Conservation (phyloP, 2,113 vertebrate species). For the Triplophysa siluroides region DNA sequence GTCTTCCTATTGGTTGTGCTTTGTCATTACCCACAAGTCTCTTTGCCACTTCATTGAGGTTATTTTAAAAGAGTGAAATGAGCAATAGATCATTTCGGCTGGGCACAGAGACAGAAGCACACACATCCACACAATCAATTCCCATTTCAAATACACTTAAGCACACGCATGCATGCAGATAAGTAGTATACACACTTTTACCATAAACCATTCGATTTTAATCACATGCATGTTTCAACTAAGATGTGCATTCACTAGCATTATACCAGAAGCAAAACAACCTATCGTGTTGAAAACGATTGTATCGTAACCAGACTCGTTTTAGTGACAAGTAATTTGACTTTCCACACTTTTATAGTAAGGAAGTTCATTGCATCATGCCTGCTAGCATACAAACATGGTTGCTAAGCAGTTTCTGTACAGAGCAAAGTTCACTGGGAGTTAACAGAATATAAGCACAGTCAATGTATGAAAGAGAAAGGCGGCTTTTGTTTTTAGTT, state of each 20-base stretch:
- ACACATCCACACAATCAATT: too few species aligned
- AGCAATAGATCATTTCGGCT: not conserved
- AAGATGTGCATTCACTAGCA: too few species aligned
- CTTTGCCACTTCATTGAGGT: not conserved
- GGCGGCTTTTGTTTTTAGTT: not conserved
- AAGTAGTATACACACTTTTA: too few species aligned
- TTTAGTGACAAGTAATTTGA: too few species aligned
- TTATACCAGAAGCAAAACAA: constrained; percentile 7
- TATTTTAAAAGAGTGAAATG: constrained; percentile 12
- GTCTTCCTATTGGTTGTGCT: not conserved
- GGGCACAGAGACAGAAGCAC: too few species aligned
- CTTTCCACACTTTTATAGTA: too few species aligned
- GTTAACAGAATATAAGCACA: not conserved
- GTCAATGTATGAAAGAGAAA: not conserved
- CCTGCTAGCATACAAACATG: too few species aligned
- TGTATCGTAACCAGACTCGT: not conserved
- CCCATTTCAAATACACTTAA: too few species aligned
- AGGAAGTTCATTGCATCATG: too few species aligned
- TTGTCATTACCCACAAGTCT: constrained; percentile 2
- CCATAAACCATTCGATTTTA: too few species aligned
- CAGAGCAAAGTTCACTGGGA: not conserved
- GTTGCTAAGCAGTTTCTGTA: not conserved
- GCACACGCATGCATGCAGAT: too few species aligned
- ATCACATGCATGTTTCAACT: not conserved
- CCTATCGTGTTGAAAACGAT: not conserved